Evolutionary conservation across 2,113 vertebrate genomes (phyloP).

Genomic region (Patagioenas fasciata): DNA sequence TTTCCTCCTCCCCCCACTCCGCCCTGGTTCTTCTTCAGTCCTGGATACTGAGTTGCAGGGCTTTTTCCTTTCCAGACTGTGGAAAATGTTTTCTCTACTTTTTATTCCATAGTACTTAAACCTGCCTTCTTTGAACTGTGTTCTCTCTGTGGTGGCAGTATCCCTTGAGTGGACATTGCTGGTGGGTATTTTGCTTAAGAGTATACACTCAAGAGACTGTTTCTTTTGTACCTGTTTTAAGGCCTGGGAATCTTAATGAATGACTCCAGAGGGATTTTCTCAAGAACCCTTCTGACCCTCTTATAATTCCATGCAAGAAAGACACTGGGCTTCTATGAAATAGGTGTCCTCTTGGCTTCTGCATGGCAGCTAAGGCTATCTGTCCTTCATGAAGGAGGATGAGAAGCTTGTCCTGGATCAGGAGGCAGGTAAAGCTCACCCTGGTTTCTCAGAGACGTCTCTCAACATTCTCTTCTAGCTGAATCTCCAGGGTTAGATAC

Average conservation of each 20-base stretch:
- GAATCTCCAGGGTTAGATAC: not conserved
- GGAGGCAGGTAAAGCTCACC: not conserved
- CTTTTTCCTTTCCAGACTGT: not conserved
- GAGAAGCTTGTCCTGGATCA: not conserved
- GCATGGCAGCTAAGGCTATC: not conserved
- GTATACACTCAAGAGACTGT: not conserved
- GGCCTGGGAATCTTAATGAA: not conserved
- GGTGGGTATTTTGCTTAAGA: not conserved
- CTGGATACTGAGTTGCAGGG: not conserved
- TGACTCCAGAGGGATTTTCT: not conserved
- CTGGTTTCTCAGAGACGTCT: not conserved
- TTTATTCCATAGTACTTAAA: not conserved
- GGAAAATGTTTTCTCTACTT: not conserved
- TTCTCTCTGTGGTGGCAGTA: not conserved
- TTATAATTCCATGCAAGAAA: not conserved
- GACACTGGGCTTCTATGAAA: not conserved
- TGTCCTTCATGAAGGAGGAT: not conserved
- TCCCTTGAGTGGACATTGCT: not conserved
- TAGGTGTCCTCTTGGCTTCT: not conserved
- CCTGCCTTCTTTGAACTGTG: not conserved
- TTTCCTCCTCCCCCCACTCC: fast-evolving
- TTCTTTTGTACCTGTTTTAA: not conserved
- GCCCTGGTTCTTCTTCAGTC: not conserved
- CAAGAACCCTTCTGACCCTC: not conserved
- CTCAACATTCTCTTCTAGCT: not conserved